A percentile compares a stretch with the other conserved stretches of the same genome.
These are phyloP conservation scores for Fistularia tabacaria DNA, from an alignment of 2,797 vertebrate species.

Conservation along the genomic window DNA sequence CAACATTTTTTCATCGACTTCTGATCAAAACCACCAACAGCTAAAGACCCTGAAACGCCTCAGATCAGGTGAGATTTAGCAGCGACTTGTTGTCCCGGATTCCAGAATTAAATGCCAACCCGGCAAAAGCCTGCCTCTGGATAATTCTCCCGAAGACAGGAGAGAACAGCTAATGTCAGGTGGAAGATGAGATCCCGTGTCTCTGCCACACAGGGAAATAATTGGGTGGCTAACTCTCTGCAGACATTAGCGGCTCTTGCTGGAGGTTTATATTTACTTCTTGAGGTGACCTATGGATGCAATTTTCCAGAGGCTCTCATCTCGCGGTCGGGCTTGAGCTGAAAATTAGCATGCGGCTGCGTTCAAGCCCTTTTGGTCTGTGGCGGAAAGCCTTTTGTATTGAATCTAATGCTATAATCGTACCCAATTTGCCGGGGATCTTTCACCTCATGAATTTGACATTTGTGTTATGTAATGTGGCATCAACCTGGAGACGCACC, in stretches of 20 bases:
- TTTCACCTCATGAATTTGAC: conserved; percentile 8
- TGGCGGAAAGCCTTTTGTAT: not conserved
- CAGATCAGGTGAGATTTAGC: not conserved
- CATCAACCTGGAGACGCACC: not conserved
- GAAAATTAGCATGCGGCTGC: not conserved
- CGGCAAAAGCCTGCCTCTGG: not conserved
- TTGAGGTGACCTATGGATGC: conserved; percentile 10
- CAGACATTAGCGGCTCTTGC: conserved; percentile 5
- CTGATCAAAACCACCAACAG: not conserved
- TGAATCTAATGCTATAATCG: not conserved
- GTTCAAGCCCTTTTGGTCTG: no score
- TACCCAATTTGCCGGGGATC: conserved; percentile 4
- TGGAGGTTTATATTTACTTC: not conserved
- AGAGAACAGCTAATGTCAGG: conserved; percentile 19
- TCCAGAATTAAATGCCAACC: conserved; percentile 1
- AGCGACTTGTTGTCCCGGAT: not conserved
- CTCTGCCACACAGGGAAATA: conserved; percentile 13
- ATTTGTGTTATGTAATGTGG: conserved; percentile 15
- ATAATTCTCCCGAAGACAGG: conserved; percentile 14
- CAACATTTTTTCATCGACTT: no score
- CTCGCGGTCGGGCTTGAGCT: not conserved
- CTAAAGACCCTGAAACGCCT: conserved; percentile 1
- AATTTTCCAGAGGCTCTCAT: not conserved
- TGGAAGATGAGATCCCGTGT: conserved; percentile 11
- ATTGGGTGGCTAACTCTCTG: conserved; percentile 6